These are phyloP conservation scores for Mobula birostris DNA, from an alignment of 2,113 vertebrate genomes.

Conservation along the genomic window DNA sequence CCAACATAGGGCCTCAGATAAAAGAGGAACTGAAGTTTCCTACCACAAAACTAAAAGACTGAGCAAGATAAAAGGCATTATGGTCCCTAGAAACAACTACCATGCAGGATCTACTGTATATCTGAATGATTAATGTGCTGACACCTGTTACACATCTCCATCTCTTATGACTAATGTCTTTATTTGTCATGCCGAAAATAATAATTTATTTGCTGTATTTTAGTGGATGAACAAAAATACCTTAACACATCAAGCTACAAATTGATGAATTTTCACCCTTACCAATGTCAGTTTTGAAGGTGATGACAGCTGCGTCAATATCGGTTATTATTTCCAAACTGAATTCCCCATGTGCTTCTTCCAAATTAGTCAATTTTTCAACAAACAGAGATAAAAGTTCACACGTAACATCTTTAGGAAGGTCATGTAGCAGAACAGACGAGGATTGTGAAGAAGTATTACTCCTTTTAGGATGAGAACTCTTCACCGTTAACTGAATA, in stretches of 20 bases:
- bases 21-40: too few species aligned
- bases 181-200: neutral
- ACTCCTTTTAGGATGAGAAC: neutral
- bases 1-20: too few species aligned
- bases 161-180: neutral
- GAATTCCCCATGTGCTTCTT: constrained; percentile 51
- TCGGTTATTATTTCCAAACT: constrained; percentile 68
- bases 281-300: constrained; percentile 62
- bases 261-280: constrained; percentile 40
- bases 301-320: constrained; percentile 54
- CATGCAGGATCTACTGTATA: too few species aligned
- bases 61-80: too few species aligned
- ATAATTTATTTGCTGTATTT: neutral
- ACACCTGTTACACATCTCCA: neutral
- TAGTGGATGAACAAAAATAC: neutral
- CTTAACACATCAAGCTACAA: neutral
- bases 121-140: neutral
- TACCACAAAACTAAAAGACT: too few species aligned
- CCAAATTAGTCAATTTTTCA: constrained; percentile 56
- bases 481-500: neutral
- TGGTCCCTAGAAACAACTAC: too few species aligned
- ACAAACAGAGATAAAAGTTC: constrained; percentile 60
- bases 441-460: neutral
- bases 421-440: constrained; percentile 60
- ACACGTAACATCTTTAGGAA: constrained; percentile 43